These are phyloP conservation scores for Hyperoplus immaculatus DNA, from an alignment of 2,797 vertebrate species.

Conservation along the genomic window DNA sequence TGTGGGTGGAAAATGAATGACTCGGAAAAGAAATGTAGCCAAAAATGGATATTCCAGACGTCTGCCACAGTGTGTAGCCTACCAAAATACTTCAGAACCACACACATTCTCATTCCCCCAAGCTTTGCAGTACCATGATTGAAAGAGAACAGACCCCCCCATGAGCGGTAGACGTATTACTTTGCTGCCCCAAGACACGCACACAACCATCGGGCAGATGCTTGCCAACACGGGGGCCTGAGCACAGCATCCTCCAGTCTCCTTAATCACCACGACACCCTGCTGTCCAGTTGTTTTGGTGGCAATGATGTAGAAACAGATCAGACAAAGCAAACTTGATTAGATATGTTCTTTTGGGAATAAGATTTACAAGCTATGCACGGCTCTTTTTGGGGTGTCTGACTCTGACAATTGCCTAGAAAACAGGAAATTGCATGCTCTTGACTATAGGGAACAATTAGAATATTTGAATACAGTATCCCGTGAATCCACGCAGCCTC, in stretches of 20 bases:
- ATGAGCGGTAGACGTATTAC: neutral
- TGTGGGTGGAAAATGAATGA: neutral
- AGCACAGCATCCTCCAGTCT: slow-evolving; percentile 61
- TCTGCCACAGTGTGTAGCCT: neutral
- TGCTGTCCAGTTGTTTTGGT: slow-evolving; percentile 63
- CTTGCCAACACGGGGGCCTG: slow-evolving; percentile 60
- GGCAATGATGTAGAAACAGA: slow-evolving; percentile 57
- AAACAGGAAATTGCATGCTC: slow-evolving; percentile 17
- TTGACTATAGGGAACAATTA: too few relatives aligned
- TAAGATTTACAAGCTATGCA: slow-evolving; percentile 46
- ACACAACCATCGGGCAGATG: slow-evolving; percentile 56
- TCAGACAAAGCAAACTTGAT: slow-evolving; percentile 61
- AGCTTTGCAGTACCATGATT: slow-evolving; percentile 31
- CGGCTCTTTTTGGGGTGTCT: slow-evolving; percentile 10
- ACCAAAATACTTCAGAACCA: neutral
- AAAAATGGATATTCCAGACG: neutral
- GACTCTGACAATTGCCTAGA: slow-evolving; percentile 3
- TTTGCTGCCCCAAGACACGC: slow-evolving; percentile 17
- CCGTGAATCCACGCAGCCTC: neutral
- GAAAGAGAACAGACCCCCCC: slow-evolving; percentile 31
- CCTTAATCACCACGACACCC: slow-evolving; percentile 72
- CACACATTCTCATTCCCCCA: slow-evolving; percentile 27
- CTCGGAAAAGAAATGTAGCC: neutral
- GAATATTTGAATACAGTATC: too few relatives aligned
- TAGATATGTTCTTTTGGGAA: slow-evolving; percentile 58